phyloP scores from a whole-genome alignment of 2,888 invertebrate species.

The Torymus texanus region DNA sequence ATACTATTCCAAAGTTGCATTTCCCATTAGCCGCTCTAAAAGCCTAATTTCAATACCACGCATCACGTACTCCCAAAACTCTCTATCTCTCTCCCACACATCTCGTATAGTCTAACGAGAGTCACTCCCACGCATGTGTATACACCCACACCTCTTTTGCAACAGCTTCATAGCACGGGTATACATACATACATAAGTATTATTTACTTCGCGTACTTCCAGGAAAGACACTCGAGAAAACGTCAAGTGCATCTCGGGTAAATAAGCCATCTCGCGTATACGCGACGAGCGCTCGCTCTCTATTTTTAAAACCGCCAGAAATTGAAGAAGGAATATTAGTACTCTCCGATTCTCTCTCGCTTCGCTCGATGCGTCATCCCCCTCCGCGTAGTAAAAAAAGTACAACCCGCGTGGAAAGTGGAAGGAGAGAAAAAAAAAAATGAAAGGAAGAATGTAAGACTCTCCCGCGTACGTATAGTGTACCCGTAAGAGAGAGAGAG shows the following conservation, averaged over 20 bases:
- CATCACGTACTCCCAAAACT: too few relatives aligned
- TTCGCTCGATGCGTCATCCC: not conserved
- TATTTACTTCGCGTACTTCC: slow-evolving; percentile 5
- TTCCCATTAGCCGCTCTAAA: too few relatives aligned
- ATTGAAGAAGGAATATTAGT: slow-evolving; percentile 30
- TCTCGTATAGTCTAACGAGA: too few relatives aligned
- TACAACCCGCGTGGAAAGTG: not conserved
- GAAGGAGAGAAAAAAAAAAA: not conserved
- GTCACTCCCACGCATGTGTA: not conserved
- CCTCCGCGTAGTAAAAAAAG: not conserved
- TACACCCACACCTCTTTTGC: not conserved
- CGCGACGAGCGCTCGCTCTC: not conserved
- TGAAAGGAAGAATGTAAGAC: not conserved
- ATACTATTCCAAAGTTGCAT: too few relatives aligned
- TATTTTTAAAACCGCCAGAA: slow-evolving; percentile 21
- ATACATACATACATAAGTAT: not conserved
- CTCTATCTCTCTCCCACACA: too few relatives aligned
- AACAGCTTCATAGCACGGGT: not conserved
- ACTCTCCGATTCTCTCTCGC: slow-evolving; percentile 6
- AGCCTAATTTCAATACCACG: too few relatives aligned
- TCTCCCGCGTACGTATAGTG: not conserved
- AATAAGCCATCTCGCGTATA: too few relatives aligned
- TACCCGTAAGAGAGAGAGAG: not conserved
- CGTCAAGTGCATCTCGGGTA: slow-evolving; percentile 6
- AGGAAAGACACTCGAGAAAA: slow-evolving; percentile 20